These are phyloP conservation scores for Ameiurus melas DNA, from an alignment of 2,113 vertebrate genomes.

Conservation along the genomic window DNA sequence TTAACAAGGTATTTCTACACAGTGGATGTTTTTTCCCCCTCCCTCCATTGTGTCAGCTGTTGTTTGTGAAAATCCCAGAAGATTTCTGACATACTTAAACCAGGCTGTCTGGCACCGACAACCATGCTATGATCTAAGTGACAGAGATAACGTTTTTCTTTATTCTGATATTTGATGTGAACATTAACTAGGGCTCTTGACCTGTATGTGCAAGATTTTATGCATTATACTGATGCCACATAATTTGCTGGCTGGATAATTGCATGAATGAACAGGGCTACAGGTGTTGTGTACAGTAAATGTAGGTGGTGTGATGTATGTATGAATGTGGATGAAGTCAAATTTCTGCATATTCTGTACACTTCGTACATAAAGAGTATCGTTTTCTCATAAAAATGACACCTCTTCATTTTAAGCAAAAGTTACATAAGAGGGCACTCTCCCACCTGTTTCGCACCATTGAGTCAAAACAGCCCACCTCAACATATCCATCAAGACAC, in stretches of 20 bases:
- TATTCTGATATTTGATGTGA: neutral
- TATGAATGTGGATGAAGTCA: slow-evolving; percentile 5
- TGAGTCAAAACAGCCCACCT: slow-evolving; percentile 36
- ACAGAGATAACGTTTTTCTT: neutral
- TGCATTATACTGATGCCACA: neutral
- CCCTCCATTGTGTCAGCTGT: neutral
- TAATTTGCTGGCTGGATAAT: neutral
- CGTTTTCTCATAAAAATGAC: slow-evolving; percentile 58
- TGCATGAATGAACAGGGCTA: neutral
- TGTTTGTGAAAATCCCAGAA: neutral
- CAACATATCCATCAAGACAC: slow-evolving; percentile 1
- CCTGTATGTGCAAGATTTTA: neutral
- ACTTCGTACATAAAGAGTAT: neutral
- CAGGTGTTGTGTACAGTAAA: neutral
- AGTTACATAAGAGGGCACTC: slow-evolving; percentile 48
- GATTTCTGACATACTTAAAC: neutral
- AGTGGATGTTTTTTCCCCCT: neutral
- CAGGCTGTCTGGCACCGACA: neutral
- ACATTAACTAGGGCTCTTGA: neutral
- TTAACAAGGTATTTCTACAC: neutral
- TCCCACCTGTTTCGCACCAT: slow-evolving; percentile 39
- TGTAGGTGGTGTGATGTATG: slow-evolving; percentile 3
- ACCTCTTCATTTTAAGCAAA: slow-evolving; percentile 56
- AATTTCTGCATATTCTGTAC: neutral
- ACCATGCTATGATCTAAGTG: neutral